These are phyloP conservation scores for Chaetoderma sp. DNA, from an alignment of 2,888 invertebrate species.

Conservation along the genomic window DNA sequence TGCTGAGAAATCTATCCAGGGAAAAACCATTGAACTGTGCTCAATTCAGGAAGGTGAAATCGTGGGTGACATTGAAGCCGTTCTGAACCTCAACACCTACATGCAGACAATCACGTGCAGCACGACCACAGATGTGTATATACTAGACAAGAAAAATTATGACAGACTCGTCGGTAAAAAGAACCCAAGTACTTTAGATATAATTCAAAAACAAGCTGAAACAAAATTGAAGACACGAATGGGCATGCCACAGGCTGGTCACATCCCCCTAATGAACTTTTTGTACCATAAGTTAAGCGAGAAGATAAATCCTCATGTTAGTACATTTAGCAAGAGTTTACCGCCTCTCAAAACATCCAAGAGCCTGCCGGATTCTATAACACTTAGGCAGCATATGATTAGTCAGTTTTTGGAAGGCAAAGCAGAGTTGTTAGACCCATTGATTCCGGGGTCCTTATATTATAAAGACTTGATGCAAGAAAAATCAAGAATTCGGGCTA, in stretches of 20 bases:
- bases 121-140: slow-evolving; percentile 56
- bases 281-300: slow-evolving; percentile 54
- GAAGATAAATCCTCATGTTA: no score
- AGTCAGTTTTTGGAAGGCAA: slow-evolving; percentile 51
- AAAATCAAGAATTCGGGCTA: slow-evolving; percentile 50
- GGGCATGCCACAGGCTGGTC: slow-evolving; percentile 46
- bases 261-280: slow-evolving; percentile 53
- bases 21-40: slow-evolving; percentile 51
- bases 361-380: slow-evolving; percentile 47
- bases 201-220: slow-evolving; percentile 49
- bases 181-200: slow-evolving; percentile 48
- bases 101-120: slow-evolving; percentile 60
- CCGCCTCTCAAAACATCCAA: slow-evolving; percentile 51
- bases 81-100: slow-evolving; percentile 52
- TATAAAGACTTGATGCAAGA: slow-evolving; percentile 61
- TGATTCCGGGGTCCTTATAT: slow-evolving; percentile 54
- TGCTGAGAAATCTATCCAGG: slow-evolving; percentile 52
- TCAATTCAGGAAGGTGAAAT: slow-evolving; percentile 58
- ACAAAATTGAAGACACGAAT: slow-evolving; percentile 52
- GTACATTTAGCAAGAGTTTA: slow-evolving; percentile 44
- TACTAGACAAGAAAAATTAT: slow-evolving; percentile 64
- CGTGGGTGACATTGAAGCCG: slow-evolving; percentile 56
- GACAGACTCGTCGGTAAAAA: slow-evolving; percentile 59
- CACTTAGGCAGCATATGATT: slow-evolving; percentile 44
- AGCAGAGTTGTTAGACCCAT: slow-evolving; percentile 44